Evolutionary conservation across 1,140 invertebrate genomes (phyloP), one percentile per base, ranked within the genome.

Genomic region (Drosophila azteca): DNA sequence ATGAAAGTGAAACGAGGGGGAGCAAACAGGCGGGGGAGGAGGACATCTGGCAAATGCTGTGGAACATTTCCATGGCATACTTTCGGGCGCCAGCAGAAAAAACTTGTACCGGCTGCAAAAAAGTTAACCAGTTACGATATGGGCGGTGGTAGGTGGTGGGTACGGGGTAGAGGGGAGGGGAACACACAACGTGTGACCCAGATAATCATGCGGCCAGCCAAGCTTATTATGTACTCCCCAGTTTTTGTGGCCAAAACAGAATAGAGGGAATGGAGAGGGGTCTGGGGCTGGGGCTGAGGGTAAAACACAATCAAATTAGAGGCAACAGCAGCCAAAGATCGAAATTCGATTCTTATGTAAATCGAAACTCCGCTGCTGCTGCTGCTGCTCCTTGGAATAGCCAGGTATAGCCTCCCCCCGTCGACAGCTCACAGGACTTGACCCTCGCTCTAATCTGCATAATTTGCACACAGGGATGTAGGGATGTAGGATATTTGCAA

Each of bases 281-380:
- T 20, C 17, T 20, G 26, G 26, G 26, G 6, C 26, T 26, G 29
- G 1, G 35, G 11, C 35, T 4, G 35, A 41, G 1, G 52, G 39
- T 9, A 26, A 74, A 85, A 82, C 59, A 75, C 82, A 77, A 87
- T 84, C 79, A 84, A 81, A 84, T 84, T 81, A 71, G 54, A 74
- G 51, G 63, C 63, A 79, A 62, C 65, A 62, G 77, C 77, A 71
- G 77, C 55, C 43, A 79, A 79, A 79, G 58, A 75, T 80, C 66
- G 35, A 85, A 87, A 87, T 87, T 88, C 69, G 82, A 87, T 76
- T 88, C 70, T 72, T 78, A 87, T 87, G 82, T 75, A 83, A 87
- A 87, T 78, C 54, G 31, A 26, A 43, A 51, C 11, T 39, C 31
- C 29, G 46, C 66, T 60, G 65, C 45, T 55, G 46, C 66, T 60